A percentile compares a stretch with the other conserved stretches of the same genome.
Conservation (phyloP, 2,888 invertebrate species). For the Drosophila fulvimacula region DNA sequence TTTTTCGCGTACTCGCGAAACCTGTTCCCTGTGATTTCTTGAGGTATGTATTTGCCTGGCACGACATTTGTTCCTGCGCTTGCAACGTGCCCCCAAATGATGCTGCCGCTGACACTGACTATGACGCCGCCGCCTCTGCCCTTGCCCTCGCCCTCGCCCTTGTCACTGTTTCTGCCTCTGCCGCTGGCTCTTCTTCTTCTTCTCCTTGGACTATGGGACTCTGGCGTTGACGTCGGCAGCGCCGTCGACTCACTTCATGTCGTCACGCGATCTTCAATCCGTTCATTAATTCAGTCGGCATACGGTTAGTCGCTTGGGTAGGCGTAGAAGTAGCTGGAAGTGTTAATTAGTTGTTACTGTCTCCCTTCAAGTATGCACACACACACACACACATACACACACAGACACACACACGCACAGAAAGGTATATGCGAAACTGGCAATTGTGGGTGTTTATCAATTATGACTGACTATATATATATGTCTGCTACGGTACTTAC, state of each 20-base stretch:
- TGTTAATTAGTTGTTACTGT: constrained; percentile 77
- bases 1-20: constrained; percentile 49
- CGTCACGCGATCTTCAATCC: constrained; percentile 78
- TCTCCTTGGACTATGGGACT: constrained; percentile 20
- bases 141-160: not conserved
- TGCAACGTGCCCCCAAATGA: constrained; percentile 52
- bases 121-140: constrained; percentile 28
- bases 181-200: not conserved
- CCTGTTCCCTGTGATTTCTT: constrained; percentile 71
- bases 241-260: constrained; percentile 66
- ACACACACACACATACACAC: constrained; percentile 3
- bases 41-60: constrained; percentile 72
- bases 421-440: constrained; percentile 41
- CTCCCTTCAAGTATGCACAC: constrained; percentile 18
- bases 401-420: constrained; percentile 3
- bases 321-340: constrained; percentile 77
- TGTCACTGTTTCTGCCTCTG: not conserved
- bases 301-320: constrained; percentile 72
- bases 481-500: constrained; percentile 3
- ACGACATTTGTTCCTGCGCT: constrained; percentile 76
- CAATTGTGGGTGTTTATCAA: constrained; percentile 46
- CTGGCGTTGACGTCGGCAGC: constrained; percentile 34
- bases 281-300: constrained; percentile 78
- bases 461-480: too few species aligned
- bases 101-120: constrained; percentile 25